These are phyloP conservation scores for Cosmia trapezina DNA, from an alignment of 2,888 invertebrate species.

Conservation along the genomic window DNA sequence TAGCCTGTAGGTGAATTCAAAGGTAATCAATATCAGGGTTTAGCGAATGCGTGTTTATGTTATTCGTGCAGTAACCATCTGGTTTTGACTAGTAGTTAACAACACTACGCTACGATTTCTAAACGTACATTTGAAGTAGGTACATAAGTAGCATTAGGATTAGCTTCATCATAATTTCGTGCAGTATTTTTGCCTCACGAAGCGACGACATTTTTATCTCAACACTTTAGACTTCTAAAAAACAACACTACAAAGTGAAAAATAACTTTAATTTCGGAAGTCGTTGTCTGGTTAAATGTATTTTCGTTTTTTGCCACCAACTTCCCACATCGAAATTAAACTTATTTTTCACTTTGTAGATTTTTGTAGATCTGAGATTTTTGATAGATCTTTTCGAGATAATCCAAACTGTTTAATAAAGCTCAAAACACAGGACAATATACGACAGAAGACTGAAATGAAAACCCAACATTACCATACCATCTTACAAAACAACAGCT, in stretches of 20 bases:
- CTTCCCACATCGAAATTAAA: too few species aligned
- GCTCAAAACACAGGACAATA: neutral
- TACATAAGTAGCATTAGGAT: neutral
- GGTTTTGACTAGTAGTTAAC: slow-evolving; percentile 7
- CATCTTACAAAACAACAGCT: slow-evolving; percentile 1
- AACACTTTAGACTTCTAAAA: too few species aligned
- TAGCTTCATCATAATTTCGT: too few species aligned
- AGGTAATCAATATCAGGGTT: slow-evolving; percentile 32
- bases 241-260: too few species aligned
- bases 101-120: slow-evolving; percentile 6
- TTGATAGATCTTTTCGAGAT: neutral
- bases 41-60: slow-evolving; percentile 8
- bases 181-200: too few species aligned
- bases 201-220: too few species aligned
- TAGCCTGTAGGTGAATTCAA: slow-evolving; percentile 27
- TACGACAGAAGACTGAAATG: neutral
- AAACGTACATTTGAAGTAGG: neutral
- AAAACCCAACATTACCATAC: slow-evolving; percentile 1
- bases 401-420: neutral
- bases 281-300: too few species aligned
- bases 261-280: too few species aligned
- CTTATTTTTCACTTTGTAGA: too few species aligned
- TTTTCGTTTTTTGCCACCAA: too few species aligned
- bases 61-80: slow-evolving; percentile 16
- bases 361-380: too few species aligned